phyloP scores from a whole-genome alignment of 1,140 invertebrate species.

The Caenorhabditis inopinata region DNA sequence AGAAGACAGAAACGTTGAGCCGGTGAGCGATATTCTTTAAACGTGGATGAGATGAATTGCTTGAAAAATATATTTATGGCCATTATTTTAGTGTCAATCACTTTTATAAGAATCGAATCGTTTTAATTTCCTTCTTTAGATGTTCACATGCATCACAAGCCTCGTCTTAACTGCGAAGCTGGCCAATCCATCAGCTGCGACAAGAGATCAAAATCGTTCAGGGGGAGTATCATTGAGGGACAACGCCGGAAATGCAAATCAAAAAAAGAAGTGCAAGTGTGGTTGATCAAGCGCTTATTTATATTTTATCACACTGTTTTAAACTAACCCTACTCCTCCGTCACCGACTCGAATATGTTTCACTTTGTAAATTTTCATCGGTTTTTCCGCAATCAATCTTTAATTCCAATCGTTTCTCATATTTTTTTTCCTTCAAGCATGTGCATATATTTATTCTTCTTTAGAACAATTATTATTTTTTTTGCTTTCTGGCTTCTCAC shows the following conservation, averaged over 20 bases:
- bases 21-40: no score
- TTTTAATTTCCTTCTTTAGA: no score
- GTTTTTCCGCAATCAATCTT: no score
- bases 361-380: conserved; percentile 14
- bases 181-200: not conserved
- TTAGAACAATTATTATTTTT: no score
- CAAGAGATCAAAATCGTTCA: conserved; percentile 3
- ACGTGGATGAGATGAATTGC: no score
- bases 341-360: not conserved
- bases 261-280: conserved; percentile 50
- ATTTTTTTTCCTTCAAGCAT: not conserved
- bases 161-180: conserved; percentile 47
- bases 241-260: not conserved
- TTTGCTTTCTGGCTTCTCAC: not conserved
- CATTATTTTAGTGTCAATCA: no score
- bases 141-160: conserved; percentile 54
- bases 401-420: no score
- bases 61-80: no score
- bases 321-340: no score
- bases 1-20: conserved; percentile 97
- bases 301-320: not conserved
- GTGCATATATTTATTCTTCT: not conserved
- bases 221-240: conserved; percentile 35
- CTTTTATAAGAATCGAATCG: no score
- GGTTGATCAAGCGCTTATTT: not conserved